Base-by-base conservation (phyloP, 2,113 vertebrate species). In the Dipodomys stephensi region DNA sequence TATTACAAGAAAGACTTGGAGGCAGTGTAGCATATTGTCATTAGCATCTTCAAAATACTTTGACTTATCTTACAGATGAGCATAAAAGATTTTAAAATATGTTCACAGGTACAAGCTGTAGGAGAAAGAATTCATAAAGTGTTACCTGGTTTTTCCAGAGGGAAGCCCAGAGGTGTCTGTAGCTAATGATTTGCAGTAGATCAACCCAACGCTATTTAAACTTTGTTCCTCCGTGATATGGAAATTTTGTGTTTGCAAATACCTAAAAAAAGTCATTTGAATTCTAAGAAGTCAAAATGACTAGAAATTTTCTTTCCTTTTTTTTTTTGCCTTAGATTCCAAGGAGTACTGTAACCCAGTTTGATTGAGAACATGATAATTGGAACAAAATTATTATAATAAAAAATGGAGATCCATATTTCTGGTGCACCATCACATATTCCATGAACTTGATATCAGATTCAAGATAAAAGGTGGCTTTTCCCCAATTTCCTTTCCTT, bases 221-320 rank as follows among this genome's bases (percentile, higher is more conserved):
- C 16, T 6, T 23, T 57, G 27, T 57, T 72, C 28, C 4, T 46
- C 16, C 22, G 2, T 67, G 7, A 72, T 79, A 95, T 88, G 73
- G 27, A 62, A 95, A 85, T 95, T 88, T 6, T 74, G 68, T 92
- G 85, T 73, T 49, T 88, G 57, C 64, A 79, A 68, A 57, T 62
- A 46, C 32, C 60, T 72, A 60, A 79, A 79, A 39, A 53, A 73
- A 64, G 11, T 2, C 11, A 25, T 3, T 67, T 35, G 23, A 57
- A 62, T 88, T 92, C 90, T 89, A 67, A 62, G 80, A 92, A 94
- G 49, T 49, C 73, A 35, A 16, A 57, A 72, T 60, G 44, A 68
- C 74, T 68, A 74, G 90, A 84, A 84, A n/a, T 74, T 65, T 44
- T 78, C 25, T 65, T 92, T 83, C 67, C 7, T 3, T 27, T 20